phyloP scores from a whole-genome alignment of 2,888 invertebrate genomes.

The Pachymerium ferrugineum region DNA sequence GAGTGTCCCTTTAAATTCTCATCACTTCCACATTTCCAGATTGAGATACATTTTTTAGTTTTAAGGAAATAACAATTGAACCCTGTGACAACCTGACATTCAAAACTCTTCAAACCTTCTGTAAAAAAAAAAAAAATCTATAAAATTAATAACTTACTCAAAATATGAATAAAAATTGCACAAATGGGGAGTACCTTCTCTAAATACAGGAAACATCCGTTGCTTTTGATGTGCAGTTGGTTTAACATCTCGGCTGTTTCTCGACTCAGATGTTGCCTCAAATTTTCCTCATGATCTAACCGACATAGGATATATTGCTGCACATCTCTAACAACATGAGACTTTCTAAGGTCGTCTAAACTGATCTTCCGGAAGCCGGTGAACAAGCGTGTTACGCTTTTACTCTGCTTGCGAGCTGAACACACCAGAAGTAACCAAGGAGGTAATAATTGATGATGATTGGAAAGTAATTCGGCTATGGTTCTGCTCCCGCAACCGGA shows the following conservation, averaged over 20 bases:
- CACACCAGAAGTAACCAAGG: constrained; percentile 87
- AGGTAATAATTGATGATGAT: constrained; percentile 84
- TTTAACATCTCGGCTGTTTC: constrained; percentile 93
- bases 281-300: constrained; percentile 79
- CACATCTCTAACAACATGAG: constrained; percentile 79
- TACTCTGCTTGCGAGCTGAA: constrained; percentile 77
- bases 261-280: constrained; percentile 79
- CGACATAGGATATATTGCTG: constrained; percentile 89
- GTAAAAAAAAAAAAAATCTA: no score
- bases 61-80: no score
- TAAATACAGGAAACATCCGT: constrained; percentile 81
- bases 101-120: no score
- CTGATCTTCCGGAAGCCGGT: constrained; percentile 81
- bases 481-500: constrained; percentile 55
- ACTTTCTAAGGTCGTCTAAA: constrained; percentile 79
- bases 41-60: no score
- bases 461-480: constrained; percentile 76
- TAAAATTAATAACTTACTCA: no score
- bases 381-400: constrained; percentile 66
- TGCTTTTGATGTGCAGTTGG: constrained; percentile 91
- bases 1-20: no score
- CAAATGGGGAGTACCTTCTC: constrained; percentile 60
- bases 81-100: no score
- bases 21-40: no score
- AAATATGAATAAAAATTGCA: background rate